Base-by-base conservation (phyloP, 1,140 invertebrate genomes). In the Philaenus spumarius region DNA sequence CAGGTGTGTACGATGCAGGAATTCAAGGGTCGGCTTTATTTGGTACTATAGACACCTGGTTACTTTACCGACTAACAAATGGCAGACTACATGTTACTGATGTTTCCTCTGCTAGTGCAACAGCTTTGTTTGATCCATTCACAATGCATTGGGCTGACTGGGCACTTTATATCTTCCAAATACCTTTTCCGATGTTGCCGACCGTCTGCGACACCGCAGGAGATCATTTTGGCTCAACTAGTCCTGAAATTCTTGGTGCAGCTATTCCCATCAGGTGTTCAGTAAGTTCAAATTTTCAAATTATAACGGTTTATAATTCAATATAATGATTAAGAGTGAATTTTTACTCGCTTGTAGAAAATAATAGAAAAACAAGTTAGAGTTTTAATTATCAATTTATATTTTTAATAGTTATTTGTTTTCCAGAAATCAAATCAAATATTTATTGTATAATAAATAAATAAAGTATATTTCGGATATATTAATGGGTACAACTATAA, bases 41-140 rank as follows among this genome's bases (percentile, higher is more conserved):
- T 70, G 95, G 94, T n/a, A 90, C 92, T 23, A 75, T 98, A 14
- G 95, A 98, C 67, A 93, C 91, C 1, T 98, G 92, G 90, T 77
- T 98, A 30, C 68, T 98, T 24, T 88, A 94, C 72, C 89, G 86
- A 77, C 72, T 78, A 37, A 71, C 75, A 67, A 80, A 78, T 52
- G 78, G 80, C 1, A 73, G 75, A 65, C 66, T 81, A 17, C 88
- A 93, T 71, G 82, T 91, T 30, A 91, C 87, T 2, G 95, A 98
- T 72, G 82, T 86, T 11, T 93, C 91, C 0, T 90, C 84, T 68
- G 92, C 92, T 1, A 90, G 90, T 45, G 86, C 90, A 0, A 95
- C 95, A 0, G 95, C 93, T 5, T 77, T 98, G 39, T 98, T 84
- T 72, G 95, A 98, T 74, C 94, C 94, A 0, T 98, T 94, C 68